Base-by-base conservation (phyloP, 2,113 vertebrate species). In the Paramisgurnus dabryanus region DNA sequence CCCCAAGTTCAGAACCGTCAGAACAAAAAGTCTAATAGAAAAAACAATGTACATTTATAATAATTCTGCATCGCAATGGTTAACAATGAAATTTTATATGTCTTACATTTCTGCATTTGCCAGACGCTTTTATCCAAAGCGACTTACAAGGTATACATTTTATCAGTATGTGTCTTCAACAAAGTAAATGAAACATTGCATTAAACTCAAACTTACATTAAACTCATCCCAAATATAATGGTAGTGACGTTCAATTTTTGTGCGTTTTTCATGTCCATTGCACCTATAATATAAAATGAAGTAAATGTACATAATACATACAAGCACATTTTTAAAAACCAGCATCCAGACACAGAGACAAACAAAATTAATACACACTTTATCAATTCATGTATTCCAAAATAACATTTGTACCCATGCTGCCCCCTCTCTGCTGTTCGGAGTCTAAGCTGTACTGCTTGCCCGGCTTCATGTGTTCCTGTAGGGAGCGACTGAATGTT, bases 1-100 rank as follows among this genome's bases (percentile, higher is more conserved):
- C 6, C 92, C 95, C 87, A 98, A 84, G 72, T 99, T 99, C 90
- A 99, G 88, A 84, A 96, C n/a, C 5, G 94, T 94, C 78, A 99
- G 90, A 58, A 98, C 86, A 76, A 98, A 86, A 89, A 99, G 91
- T 81, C 97, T 99, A 82, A 1, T 80, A 17, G 81, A 45, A 18
- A 1, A 55, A 22, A 71, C 27, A 60, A 73, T 55, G 64, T 39
- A 67, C 11, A 60, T 22, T 15, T n/a, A 64, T 6, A 17, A 18
- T 58, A 10, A 17, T 22, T 61, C n/a, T 5, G 27, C 9, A 61
- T 45, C 5, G 22, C 5, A 10, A 6, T 58, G n/a, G n/a, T 58
- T 50, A 12, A 72, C 39, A 72, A 34, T 3, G 27, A 34, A 1
- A 34, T 34, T 34, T 2, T 34, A 34, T 34, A 34, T 34, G 27